Evolutionary conservation across 1,140 invertebrate species (phyloP), one percentile per base, ranked within the genome.

Genomic region (Idris sp.): DNA sequence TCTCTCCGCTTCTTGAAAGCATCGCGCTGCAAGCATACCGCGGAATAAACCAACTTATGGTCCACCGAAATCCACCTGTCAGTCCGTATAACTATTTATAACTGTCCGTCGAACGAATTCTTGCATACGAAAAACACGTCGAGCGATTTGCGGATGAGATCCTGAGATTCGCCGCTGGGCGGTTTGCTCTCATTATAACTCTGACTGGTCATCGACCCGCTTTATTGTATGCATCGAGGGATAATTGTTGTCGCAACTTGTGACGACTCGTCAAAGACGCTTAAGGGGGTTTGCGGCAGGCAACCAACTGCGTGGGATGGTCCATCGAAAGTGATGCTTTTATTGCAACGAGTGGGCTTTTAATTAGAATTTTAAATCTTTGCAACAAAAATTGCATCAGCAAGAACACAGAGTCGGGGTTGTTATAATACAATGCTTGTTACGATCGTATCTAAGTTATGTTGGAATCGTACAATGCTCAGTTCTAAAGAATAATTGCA

Each of bases 41-140:
- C 33, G 16, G 26, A 16, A 67, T 65, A 74, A n/a, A 74, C 48
- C 44, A 65, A 74, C 61, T 74, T 76, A 74, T 59, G 69, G 69
- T 11, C 35, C 67, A 43, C 44, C 71, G 30, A 83, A 85, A 82
- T 84, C 77, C 78, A 82, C 80, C 82, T 83, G 83, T 85, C 83
- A 83, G 79, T 85, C 71, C 62, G 73, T 54, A 81, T 84, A 84
- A 83, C 81, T 85, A 85, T 84, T 85, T 83, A 85, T 81, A 84
- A 75, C 77, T 69, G 79, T 62, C 56, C 62, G 14, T 2, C 18
- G 6, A 56, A 31, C 15, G 62, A 41, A 74, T 74, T 67, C 54
- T 74, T 67, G 71, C 71, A 74, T 67, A 74, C 54, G 35, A 61
- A 53, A 61, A 43, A 61, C 46, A 54, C 15, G 30, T 49, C 44